Evolutionary conservation across 2,888 invertebrate species (phyloP).

Genomic region (Drosophila subsilvestris): DNA sequence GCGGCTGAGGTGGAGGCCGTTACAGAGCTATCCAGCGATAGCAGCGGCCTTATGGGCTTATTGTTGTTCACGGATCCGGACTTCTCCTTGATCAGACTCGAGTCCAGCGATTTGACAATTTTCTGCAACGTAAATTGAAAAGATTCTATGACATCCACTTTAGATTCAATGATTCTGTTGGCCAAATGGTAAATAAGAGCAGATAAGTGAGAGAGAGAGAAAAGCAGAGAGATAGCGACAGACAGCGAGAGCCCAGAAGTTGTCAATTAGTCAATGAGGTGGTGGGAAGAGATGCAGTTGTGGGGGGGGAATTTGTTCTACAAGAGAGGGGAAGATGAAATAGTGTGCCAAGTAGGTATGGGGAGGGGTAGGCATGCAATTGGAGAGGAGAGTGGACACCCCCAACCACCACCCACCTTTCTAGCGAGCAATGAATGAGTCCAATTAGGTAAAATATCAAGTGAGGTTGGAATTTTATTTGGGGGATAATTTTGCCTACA

Average conservation of each 20-base stretch:
- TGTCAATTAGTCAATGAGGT: conserved; percentile 30
- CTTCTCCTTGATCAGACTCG: conserved; percentile 78
- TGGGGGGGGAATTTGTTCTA: conserved; percentile 16
- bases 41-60: conserved; percentile 82
- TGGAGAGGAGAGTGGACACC: conserved; percentile 19
- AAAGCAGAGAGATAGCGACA: conserved; percentile 7
- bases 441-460: conserved; percentile 78
- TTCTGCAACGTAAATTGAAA: conserved; percentile 73
- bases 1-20: conserved; percentile 42
- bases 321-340: conserved; percentile 15
- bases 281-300: conserved; percentile 9
- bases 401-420: neutral
- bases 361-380: conserved; percentile 57
- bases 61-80: conserved; percentile 81
- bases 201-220: conserved; percentile 1
- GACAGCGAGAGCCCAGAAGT: conserved; percentile 22
- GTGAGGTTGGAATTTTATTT: conserved; percentile 53
- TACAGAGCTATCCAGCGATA: conserved; percentile 80
- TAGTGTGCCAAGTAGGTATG: conserved; percentile 27
- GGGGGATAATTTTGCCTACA: conserved; percentile 16
- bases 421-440: conserved; percentile 72
- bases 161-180: conserved; percentile 2
- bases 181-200: conserved; percentile 11
- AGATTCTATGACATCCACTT: neutral
- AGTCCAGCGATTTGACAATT: conserved; percentile 83